Evolutionary conservation across 1,140 invertebrate genomes (phyloP).

Genomic region (Anthonomus grandis): DNA sequence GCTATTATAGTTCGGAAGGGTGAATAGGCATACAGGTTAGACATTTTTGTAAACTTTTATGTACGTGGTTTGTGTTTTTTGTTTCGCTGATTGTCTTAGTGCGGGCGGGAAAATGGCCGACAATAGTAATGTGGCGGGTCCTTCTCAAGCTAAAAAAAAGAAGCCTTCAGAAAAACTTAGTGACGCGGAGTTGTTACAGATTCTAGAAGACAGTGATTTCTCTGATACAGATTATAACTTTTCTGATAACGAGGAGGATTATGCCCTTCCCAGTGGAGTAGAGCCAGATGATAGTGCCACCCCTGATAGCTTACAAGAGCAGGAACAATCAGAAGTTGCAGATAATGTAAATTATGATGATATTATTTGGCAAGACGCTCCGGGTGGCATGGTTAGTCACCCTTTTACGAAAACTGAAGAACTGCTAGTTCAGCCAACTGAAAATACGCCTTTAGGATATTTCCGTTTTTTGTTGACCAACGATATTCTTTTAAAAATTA

Average conservation of each 20-base stretch:
- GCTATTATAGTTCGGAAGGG: background rate
- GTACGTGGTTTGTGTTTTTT: too few relatives aligned
- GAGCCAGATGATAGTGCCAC: background rate
- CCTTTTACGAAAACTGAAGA: too few relatives aligned
- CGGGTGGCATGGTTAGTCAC: background rate
- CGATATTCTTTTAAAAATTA: slow-evolving; percentile 1
- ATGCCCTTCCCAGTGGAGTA: too few relatives aligned
- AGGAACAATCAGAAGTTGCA: background rate
- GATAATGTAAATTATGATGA: background rate
- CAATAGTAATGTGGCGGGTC: background rate
- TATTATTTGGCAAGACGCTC: background rate
- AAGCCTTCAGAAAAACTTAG: background rate
- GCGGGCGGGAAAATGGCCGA: background rate
- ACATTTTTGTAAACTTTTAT: background rate
- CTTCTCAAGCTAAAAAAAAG: background rate
- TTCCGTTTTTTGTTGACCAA: background rate
- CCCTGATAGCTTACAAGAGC: background rate
- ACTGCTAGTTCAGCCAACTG: background rate
- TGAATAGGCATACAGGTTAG: background rate
- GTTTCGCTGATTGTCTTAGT: too few relatives aligned
- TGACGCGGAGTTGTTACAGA: background rate
- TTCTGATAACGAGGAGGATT: too few relatives aligned
- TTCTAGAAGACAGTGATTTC: background rate
- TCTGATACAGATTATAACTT: too few relatives aligned
- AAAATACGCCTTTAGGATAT: background rate